Evolutionary conservation across 2,113 vertebrate species (phyloP).

Genomic region (Actinemys pallida): DNA sequence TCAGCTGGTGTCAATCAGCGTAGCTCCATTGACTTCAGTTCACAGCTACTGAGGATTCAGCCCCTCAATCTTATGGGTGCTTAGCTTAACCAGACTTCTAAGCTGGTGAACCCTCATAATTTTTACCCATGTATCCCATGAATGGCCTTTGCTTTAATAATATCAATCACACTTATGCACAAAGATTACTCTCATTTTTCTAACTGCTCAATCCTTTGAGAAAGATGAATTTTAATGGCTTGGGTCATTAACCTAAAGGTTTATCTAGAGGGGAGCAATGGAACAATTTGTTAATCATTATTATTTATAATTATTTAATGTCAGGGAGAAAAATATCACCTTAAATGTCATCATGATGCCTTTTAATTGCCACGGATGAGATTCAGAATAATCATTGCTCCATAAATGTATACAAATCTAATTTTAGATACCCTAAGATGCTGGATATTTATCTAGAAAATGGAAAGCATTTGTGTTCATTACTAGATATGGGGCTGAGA

Average conservation of each 20-base stretch:
- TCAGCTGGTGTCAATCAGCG: not conserved
- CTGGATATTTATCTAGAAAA: slow-evolving; percentile 75
- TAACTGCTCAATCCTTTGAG: slow-evolving; percentile 80
- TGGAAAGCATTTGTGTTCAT: slow-evolving; percentile 71
- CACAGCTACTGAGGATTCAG: not conserved
- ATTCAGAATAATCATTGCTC: slow-evolving; percentile 79
- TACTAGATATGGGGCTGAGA: slow-evolving; percentile 30
- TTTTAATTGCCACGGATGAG: slow-evolving; percentile 84
- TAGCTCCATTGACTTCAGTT: not conserved
- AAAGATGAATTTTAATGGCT: slow-evolving; percentile 85
- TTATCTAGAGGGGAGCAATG: slow-evolving; percentile 80
- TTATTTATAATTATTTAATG: slow-evolving; percentile 88
- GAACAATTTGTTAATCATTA: slow-evolving; percentile 86
- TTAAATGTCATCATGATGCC: slow-evolving; percentile 85
- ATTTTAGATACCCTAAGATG: slow-evolving; percentile 79
- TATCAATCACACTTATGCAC: slow-evolving; percentile 78
- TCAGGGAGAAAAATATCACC: slow-evolving; percentile 84
- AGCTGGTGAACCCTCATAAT: slow-evolving; percentile 37
- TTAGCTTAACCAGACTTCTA: not conserved
- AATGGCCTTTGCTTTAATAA: slow-evolving; percentile 75
- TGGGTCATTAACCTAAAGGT: slow-evolving; percentile 86
- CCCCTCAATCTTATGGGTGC: not conserved
- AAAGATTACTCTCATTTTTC: slow-evolving; percentile 78
- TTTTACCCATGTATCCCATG: not conserved
- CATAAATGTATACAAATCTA: slow-evolving; percentile 77